Conservation (phyloP, 2,797 vertebrate species). For the Myiotriccus ornatus region DNA sequence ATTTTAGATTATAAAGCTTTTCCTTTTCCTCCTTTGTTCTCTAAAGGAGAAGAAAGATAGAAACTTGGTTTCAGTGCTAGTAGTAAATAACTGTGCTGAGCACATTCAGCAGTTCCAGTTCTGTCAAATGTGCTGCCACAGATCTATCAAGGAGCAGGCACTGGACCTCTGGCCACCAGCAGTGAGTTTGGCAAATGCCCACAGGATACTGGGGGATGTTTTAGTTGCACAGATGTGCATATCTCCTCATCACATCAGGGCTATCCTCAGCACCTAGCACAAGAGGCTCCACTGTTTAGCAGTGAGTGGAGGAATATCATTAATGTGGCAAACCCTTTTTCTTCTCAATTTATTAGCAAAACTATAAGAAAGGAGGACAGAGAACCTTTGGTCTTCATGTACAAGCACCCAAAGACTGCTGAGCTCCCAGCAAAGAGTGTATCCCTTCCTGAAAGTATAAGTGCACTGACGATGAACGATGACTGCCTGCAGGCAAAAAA, state of each 20-base stretch:
- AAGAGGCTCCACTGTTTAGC: neutral
- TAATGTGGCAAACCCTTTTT: neutral
- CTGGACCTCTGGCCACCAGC: neutral
- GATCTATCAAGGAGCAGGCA: neutral
- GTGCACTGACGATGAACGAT: rapidly evolving
- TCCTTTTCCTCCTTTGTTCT: neutral
- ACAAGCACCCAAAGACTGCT: rapidly evolving
- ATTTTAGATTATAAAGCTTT: neutral
- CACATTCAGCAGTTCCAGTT: neutral
- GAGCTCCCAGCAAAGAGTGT: neutral
- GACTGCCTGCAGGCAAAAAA: neutral
- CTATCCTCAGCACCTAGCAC: neutral
- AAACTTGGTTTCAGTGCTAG: neutral
- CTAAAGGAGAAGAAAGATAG: neutral
- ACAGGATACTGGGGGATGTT: neutral
- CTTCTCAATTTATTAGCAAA: neutral
- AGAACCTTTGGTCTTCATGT: neutral
- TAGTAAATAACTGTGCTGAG: neutral
- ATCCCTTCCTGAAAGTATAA: neutral
- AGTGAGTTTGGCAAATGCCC: neutral
- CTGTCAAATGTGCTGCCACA: neutral
- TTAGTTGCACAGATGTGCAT: neutral
- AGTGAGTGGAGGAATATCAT: neutral
- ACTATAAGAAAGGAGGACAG: neutral
- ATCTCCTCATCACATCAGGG: neutral